These are phyloP conservation scores for Stercorarius parasiticus DNA, from an alignment of 2,113 vertebrate species.

Conservation along the genomic window DNA sequence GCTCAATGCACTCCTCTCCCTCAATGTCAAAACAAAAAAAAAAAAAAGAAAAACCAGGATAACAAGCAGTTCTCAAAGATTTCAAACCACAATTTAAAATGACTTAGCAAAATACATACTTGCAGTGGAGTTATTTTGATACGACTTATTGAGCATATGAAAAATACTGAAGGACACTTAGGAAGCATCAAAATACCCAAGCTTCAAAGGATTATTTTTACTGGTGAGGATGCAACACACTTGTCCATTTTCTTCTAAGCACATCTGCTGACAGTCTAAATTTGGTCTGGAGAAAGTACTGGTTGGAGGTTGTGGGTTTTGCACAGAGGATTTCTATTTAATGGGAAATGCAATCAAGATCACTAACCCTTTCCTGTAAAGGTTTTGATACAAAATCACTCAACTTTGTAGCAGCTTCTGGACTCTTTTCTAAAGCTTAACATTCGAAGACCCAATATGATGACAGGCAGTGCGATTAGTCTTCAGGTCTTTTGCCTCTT, in stretches of 20 bases:
- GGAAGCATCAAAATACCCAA: background rate
- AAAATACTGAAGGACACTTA: background rate
- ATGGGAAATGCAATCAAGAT: background rate
- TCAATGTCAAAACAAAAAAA: background rate
- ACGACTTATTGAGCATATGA: background rate
- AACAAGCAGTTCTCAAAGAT: background rate
- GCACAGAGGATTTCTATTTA: background rate
- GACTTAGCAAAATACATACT: background rate
- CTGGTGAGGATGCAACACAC: background rate
- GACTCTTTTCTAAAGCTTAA: background rate
- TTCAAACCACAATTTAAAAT: background rate
- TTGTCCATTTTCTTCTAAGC: background rate
- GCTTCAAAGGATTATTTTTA: background rate
- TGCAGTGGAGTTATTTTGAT: background rate
- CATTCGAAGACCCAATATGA: background rate
- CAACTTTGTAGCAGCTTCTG: background rate
- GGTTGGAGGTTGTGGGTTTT: background rate
- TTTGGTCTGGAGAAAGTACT: background rate
- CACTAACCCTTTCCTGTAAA: background rate
- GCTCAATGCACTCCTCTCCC: background rate
- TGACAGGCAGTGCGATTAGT: background rate
- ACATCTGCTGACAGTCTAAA: background rate
- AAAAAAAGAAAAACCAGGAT: background rate
- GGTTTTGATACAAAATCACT: background rate
- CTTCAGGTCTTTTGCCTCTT: background rate